These are phyloP conservation scores for Oreotrochilus melanogaster DNA, from an alignment of 2,113 vertebrate genomes.

Conservation along the genomic window DNA sequence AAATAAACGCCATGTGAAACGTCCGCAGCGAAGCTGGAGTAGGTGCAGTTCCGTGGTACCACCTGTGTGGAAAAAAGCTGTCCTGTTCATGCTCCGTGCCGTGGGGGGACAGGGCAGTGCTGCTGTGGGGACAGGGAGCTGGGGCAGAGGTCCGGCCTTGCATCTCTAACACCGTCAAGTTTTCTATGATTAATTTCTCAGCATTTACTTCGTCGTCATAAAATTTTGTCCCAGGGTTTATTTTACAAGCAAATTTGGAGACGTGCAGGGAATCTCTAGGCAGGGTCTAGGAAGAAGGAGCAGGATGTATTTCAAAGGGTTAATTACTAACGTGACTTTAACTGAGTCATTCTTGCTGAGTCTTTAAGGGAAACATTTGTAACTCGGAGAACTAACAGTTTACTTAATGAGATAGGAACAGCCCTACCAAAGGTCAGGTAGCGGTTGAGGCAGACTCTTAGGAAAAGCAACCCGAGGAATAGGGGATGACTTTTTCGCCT, in stretches of 20 bases:
- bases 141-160: rapidly evolving
- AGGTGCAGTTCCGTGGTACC: rapidly evolving
- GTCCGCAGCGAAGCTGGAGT: rapidly evolving
- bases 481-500: background rate
- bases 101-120: rapidly evolving
- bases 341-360: background rate
- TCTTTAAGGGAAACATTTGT: background rate
- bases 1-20: too few species aligned
- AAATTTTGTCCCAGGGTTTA: rapidly evolving
- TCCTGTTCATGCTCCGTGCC: rapidly evolving
- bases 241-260: background rate
- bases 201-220: rapidly evolving
- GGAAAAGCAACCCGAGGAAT: background rate
- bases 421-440: background rate
- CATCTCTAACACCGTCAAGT: rapidly evolving
- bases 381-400: background rate
- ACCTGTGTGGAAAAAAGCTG: too few species aligned
- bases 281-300: background rate
- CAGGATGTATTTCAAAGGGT: background rate
- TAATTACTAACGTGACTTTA: background rate
- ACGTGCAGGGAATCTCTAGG: background rate
- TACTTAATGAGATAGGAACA: background rate
- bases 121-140: background rate
- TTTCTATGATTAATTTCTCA: rapidly evolving
- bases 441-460: rapidly evolving